Conservation (phyloP, 2,113 vertebrate species). For the Cariama cristata region DNA sequence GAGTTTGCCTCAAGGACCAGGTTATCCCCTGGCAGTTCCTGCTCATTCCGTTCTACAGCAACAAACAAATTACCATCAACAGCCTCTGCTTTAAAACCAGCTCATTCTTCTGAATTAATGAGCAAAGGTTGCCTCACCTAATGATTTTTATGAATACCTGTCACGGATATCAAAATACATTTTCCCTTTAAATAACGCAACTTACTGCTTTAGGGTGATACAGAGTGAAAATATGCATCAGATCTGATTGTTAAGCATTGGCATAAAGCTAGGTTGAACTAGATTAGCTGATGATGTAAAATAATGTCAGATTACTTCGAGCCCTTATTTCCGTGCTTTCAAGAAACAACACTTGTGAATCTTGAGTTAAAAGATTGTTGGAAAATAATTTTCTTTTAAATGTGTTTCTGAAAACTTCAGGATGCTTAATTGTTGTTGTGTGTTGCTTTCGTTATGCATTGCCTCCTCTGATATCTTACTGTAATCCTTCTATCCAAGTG, state of each 20-base stretch:
- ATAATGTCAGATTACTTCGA: background rate
- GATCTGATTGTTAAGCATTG: constrained; percentile 19
- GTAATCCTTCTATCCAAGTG: background rate
- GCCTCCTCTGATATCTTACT: background rate
- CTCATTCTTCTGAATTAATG: background rate
- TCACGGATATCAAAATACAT: background rate
- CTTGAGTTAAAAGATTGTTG: background rate
- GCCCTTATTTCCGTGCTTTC: background rate
- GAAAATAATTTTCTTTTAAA: background rate
- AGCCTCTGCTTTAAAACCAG: constrained; percentile 87
- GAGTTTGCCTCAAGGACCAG: constrained; percentile 77
- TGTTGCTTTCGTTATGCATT: background rate
- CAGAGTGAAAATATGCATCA: background rate
- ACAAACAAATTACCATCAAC: constrained; percentile 87
- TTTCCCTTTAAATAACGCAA: background rate
- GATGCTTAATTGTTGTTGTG: background rate
- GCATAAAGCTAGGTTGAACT: constrained; percentile 27
- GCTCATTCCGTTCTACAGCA: constrained; percentile 81
- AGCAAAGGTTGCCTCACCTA: background rate
- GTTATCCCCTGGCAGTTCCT: constrained; percentile 79
- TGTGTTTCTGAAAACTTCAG: background rate
- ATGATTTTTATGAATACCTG: background rate
- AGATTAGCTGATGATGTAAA: constrained; percentile 38
- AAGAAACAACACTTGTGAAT: background rate
- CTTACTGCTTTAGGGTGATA: background rate